Base-by-base conservation (phyloP, 2,113 vertebrate species). In the Poecilia latipinna region DNA sequence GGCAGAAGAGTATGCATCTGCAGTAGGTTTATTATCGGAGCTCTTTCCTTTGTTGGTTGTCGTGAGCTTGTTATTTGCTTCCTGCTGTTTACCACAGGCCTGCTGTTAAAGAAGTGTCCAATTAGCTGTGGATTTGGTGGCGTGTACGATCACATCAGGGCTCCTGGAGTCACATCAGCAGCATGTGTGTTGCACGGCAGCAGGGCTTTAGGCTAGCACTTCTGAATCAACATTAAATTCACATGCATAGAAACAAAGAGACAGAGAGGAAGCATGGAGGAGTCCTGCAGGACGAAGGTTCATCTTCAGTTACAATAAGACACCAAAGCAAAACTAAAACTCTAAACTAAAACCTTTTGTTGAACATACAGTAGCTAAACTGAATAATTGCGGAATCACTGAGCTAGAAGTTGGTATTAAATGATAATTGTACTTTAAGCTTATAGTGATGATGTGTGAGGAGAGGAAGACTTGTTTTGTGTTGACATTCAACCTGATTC, bases 51-150 rank as follows among this genome's bases (percentile, higher is more conserved):
- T 81, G 75, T 77, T 80, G 68, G 66, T 67, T 24, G 62, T 88
- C 87, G 85, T 77, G 72, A 86, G 73, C 80, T 85, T 81, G 83
- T 86, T 90, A 79, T 89, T 88, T 86, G 66, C 78, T 65, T n/a
- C 42, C 75, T 78, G 66, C 76, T 85, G 84, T 88, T 87, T 86
- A 90, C 89, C 81, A 86, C 63, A 22, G 74, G 76, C 65, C 82
- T 75, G 68, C 57, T 75, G 65, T 76, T 76, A 78, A 68, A 78
- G 69, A 87, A 82, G 79, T 74, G 77, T 89, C 86, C 89, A 91
- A 90, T 91, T 92, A 91, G 85, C 70, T 78, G 67, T 77, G 89
- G 86, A 84, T 89, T 88, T 88, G 87, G 63, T 82, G 82, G 81
- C 73, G 78, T 86, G 84, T 87, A 86, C 84, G 82, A 88, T 85